phyloP scores from a whole-genome alignment of 2,113 vertebrate genomes.

The Thomomys bottae region DNA sequence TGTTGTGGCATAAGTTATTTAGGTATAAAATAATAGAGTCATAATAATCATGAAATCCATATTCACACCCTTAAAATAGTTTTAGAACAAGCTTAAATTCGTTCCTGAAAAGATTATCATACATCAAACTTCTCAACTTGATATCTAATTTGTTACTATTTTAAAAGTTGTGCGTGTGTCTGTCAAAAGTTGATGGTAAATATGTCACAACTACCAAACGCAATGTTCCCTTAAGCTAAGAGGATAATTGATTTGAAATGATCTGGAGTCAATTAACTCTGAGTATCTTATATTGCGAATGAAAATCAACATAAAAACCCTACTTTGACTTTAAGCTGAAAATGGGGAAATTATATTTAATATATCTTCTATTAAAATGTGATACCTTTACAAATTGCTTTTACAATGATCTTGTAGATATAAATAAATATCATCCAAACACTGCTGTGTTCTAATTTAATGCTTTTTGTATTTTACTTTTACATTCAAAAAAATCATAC shows the following conservation, averaged over 20 bases:
- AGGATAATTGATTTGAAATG: conserved; percentile 40
- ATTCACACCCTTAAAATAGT: conserved; percentile 11
- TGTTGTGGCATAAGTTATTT: neutral
- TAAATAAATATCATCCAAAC: neutral
- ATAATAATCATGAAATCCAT: neutral
- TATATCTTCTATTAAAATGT: neutral
- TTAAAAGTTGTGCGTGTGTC: conserved; percentile 6
- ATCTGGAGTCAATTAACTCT: conserved; percentile 31
- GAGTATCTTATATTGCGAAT: neutral
- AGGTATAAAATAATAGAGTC: conserved; percentile 19
- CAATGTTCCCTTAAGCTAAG: conserved; percentile 11
- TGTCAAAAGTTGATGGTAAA: conserved; percentile 49
- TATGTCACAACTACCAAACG: neutral
- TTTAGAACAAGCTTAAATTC: conserved; percentile 45
- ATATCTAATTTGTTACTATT: conserved; percentile 56
- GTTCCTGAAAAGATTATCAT: conserved; percentile 31
- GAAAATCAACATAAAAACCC: neutral
- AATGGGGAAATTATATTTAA: neutral
- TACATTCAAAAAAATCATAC: neutral
- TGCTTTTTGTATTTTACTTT: neutral
- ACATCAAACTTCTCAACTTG: neutral
- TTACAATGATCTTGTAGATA: neutral
- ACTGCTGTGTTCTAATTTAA: neutral
- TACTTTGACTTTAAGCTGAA: neutral
- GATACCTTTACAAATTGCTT: neutral